Base-by-base conservation (phyloP, 1,140 invertebrate species). In the Drosophila pseudoananassae region DNA sequence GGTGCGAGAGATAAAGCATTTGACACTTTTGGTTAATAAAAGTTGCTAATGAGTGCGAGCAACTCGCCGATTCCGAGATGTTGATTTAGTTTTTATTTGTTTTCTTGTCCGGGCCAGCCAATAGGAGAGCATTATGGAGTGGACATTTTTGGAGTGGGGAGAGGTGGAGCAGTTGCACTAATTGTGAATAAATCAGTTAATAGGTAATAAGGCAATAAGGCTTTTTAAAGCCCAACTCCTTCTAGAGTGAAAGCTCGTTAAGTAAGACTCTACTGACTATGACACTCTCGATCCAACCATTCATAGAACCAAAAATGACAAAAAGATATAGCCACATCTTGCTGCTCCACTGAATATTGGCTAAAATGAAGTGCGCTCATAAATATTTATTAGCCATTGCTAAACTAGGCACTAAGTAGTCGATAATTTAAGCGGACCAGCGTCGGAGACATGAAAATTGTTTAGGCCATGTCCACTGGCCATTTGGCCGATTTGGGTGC, bases 21-120 rank as follows among this genome's bases (percentile, higher is more conserved):
- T 70, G 61, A 84, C 80, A 84, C 71, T 76, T 84, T 84, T 84
- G 80, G 80, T 73, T 84, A 84, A 84, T 84, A 84, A 84, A 84
- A 84, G 65, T 76, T 78, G 76, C 80, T 84, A 84, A 84, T 84
- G 80, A 83, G 80, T 76, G 50, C 45, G 38, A 38, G 29, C 72
- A 64, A 83, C 79, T 79, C 73, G 78, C 74, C 64, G 71, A 83
- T 69, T 76, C 64, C 65, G 51, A 31, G 64, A 46, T 51, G 55
- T 56, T 63, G 76, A 68, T 70, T 75, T 17, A 40, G 29, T 59
- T 70, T 46, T 52, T 49, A 23, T 70, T 33, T 43, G 40, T 17
- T 53, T 46, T 64, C 27, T 40, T 56, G 46, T 7, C 20, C 46
- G 33, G 50, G 40, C 45, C 47, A 36, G 49, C 80, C 80, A 83